Evolutionary conservation across 2,888 invertebrate species (phyloP), one percentile per base, ranked within the genome.

Genomic region (Eustalomyia histrio): DNA sequence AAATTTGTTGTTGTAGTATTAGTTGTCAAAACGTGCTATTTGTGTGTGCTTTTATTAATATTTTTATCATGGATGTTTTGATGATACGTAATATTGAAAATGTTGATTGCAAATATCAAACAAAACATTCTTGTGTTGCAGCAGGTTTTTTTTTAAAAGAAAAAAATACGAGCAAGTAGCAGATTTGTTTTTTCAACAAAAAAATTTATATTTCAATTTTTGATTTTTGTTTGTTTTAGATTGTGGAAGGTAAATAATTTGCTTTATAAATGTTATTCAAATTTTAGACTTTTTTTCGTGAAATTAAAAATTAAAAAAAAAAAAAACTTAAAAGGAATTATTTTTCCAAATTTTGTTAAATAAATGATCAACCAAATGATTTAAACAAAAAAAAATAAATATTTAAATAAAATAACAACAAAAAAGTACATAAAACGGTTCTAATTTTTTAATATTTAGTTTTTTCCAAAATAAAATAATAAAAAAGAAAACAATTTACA

Each of bases 171-270:
- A 35, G 33, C 60, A 60, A 47, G 14, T 39, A n/a, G 43, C 16
- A 61, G 39, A 16, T 29, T 39, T 61, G 18, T 16, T 35, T 29
- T 29, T 29, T 29, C 29, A 39, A 18, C 10, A 39, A 39, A 39
- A 39, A 39, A 39, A 39, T 12, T 7, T 24, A 18, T 29, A 29
- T 21, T 39, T 17, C 39, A 21, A n/a, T 53, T 35, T 67, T 43
- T 39, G 14, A 17, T 17, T 63, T 50, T 24, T 47, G 14, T 50
- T 50, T 33, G n/a, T 8, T 24, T 29, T 24, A 33, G 67, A 67
- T 67, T 67, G 67, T 67, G 67, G 55, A 39, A 57, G 55, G 67
- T 67, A 67, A 55, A 67, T 67, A 67, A n/a, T 57, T 43, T 67
- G 67, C 67, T 67, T 55, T 55, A 67, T 47, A 67, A 29, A 67